Conservation (phyloP, 2,113 vertebrate species). For the Sturnira hondurensis region DNA sequence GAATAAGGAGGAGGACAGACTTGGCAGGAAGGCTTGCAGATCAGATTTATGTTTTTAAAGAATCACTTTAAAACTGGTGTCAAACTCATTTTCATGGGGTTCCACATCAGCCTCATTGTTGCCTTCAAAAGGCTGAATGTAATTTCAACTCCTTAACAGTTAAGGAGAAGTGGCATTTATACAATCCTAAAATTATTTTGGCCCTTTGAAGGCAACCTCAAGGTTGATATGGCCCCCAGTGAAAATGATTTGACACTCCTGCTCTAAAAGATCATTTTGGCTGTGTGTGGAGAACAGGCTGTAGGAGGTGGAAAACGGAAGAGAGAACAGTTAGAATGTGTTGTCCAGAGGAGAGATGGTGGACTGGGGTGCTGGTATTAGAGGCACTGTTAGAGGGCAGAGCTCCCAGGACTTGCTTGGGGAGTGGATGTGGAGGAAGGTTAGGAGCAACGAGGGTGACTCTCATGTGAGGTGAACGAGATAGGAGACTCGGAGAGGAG, state of each 20-base stretch:
- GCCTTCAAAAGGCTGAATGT: no score
- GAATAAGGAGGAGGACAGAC: neutral
- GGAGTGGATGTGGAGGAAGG: neutral
- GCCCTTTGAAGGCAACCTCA: no score
- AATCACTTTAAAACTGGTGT: neutral
- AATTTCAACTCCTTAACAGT: no score
- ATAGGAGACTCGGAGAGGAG: neutral
- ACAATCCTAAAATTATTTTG: no score
- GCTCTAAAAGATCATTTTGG: neutral
- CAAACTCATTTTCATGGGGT: no score
- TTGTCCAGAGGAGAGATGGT: neutral
- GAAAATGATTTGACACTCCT: no score
- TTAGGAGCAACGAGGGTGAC: neutral
- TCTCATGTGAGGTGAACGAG: neutral
- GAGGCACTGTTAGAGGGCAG: neutral
- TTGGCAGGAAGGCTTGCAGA: neutral
- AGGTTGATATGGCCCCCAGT: no score
- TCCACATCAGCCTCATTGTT: no score
- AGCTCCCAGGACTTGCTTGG: neutral
- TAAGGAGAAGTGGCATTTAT: no score
- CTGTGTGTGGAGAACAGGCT: neutral
- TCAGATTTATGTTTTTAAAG: conserved; percentile 3
- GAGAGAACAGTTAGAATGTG: neutral
- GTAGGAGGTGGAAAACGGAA: neutral
- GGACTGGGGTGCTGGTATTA: neutral